phyloP scores from a whole-genome alignment of 2,113 vertebrate genomes.

The Cyprinodon tularosa region DNA sequence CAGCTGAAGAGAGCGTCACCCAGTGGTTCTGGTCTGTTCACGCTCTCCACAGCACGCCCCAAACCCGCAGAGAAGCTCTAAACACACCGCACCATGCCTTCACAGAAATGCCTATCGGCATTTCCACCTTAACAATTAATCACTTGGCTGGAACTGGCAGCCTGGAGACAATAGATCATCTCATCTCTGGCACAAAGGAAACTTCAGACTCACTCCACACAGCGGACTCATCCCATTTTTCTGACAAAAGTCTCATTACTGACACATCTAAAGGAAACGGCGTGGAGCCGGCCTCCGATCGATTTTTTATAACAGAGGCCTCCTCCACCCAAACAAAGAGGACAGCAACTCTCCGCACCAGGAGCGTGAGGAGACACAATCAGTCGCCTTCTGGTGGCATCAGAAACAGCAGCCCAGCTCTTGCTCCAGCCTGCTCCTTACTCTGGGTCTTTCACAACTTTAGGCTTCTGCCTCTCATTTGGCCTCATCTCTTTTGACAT shows the following conservation, averaged over 20 bases:
- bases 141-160: conserved; percentile 12
- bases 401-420: conserved; percentile 24
- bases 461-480: conserved; percentile 40
- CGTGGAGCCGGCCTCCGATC: conserved; percentile 26
- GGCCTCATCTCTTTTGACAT: conserved; percentile 43
- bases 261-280: conserved; percentile 8
- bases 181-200: conserved; percentile 16
- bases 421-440: conserved; percentile 1
- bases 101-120: conserved; percentile 20
- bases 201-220: conserved; percentile 24
- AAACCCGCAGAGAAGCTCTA: conserved; percentile 20
- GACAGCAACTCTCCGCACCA: conserved; percentile 75
- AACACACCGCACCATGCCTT: conserved; percentile 18
- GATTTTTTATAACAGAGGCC: conserved; percentile 56
- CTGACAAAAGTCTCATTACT: conserved; percentile 26
- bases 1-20: conserved; percentile 44
- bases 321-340: conserved; percentile 59
- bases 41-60: conserved; percentile 31
- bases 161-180: conserved; percentile 11
- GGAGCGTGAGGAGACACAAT: conserved; percentile 77
- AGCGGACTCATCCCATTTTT: conserved; percentile 19
- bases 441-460: conserved; percentile 21
- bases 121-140: conserved; percentile 33
- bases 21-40: conserved; percentile 60
- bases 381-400: conserved; percentile 36